These are phyloP conservation scores for Heliconius aoede DNA, from an alignment of 2,888 invertebrate genomes.

Conservation along the genomic window DNA sequence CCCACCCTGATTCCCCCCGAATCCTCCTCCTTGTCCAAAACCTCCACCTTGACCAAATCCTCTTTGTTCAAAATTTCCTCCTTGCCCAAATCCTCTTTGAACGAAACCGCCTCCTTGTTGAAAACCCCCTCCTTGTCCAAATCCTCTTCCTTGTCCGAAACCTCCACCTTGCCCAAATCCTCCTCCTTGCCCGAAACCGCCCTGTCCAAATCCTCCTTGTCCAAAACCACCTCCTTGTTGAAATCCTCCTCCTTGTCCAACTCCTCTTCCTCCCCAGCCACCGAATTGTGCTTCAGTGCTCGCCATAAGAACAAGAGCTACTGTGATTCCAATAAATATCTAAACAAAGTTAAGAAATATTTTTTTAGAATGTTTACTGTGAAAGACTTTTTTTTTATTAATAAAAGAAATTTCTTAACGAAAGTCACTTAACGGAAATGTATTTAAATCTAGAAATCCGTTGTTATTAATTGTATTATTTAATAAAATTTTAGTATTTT, in stretches of 20 bases:
- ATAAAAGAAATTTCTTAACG: too few species aligned
- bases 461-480: too few species aligned
- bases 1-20: conserved; percentile 5
- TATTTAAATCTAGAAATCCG: background rate
- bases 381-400: too few species aligned
- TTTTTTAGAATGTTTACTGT: background rate
- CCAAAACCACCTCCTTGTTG: background rate
- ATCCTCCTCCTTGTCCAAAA: conserved; percentile 21
- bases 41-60: conserved; percentile 31
- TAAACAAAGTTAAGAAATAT: background rate
- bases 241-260: background rate
- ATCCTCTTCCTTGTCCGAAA: conserved; percentile 5
- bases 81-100: background rate
- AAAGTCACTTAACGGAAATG: background rate
- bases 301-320: background rate
- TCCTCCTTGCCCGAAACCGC: conserved; percentile 14
- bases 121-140: background rate
- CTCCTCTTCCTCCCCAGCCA: background rate
- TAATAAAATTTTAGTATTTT: too few species aligned
- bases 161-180: conserved; percentile 30
- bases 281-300: conserved; percentile 12
- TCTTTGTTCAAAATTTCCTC: conserved; percentile 32
- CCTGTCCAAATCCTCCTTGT: conserved; percentile 2
- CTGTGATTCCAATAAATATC: background rate
- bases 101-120: background rate